These are phyloP conservation scores for Ceratitis capitata DNA, from an alignment of 1,140 invertebrate genomes.

Conservation along the genomic window DNA sequence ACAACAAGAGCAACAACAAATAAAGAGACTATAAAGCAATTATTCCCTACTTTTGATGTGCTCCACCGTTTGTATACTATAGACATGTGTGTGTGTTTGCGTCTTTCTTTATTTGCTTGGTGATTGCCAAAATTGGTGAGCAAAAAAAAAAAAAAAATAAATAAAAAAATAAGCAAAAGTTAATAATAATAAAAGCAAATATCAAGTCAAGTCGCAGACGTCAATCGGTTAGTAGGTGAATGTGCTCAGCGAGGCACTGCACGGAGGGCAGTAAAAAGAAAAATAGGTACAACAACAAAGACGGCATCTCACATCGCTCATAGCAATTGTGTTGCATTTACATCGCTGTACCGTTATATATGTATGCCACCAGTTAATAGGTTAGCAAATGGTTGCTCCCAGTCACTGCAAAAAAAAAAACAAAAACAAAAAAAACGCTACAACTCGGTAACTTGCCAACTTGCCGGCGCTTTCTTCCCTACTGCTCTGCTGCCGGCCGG, in stretches of 20 bases:
- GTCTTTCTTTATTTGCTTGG: neutral
- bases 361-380: slow-evolving; percentile 12
- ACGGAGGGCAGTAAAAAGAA: no score
- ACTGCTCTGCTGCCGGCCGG: no score
- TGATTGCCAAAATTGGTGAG: neutral
- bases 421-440: no score
- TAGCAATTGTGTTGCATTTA: slow-evolving; percentile 9
- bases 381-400: neutral
- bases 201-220: neutral
- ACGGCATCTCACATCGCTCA: neutral
- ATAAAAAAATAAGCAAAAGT: neutral
- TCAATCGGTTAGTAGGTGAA: slow-evolving; percentile 8
- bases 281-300: neutral
- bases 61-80: no score
- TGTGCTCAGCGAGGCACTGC: neutral
- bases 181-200: neutral
- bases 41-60: no score
- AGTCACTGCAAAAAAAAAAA: no score
- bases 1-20: neutral
- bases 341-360: neutral
- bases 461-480: neutral
- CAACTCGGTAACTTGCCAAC: no score
- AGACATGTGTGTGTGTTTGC: no score
- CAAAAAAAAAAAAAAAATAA: neutral
- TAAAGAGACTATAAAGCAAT: neutral